phyloP scores from a whole-genome alignment of 2,797 vertebrate species.

The Siniperca undulata region DNA sequence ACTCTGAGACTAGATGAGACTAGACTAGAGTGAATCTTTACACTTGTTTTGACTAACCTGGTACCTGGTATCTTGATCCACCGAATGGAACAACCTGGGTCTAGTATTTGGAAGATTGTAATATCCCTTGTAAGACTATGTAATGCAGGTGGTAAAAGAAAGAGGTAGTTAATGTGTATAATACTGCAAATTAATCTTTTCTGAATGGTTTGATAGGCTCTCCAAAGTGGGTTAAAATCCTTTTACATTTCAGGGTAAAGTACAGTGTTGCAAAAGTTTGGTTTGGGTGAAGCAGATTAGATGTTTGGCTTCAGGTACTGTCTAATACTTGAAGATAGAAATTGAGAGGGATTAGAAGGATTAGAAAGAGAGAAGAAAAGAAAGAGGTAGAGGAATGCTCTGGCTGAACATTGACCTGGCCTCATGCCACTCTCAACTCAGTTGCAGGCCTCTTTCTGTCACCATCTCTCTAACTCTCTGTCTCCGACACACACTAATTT shows the following conservation, averaged over 20 bases:
- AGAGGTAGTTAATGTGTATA: not conserved
- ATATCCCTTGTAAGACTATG: not conserved
- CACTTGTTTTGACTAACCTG: not conserved
- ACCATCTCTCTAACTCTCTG: slow-evolving; percentile 36
- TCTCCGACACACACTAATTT: slow-evolving; percentile 30
- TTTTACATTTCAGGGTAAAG: not conserved
- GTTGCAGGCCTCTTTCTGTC: slow-evolving; percentile 61
- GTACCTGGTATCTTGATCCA: not conserved
- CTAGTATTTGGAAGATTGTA: not conserved
- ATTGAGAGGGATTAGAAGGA: slow-evolving; percentile 16
- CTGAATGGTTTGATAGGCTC: not conserved
- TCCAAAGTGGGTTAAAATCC: slow-evolving; percentile 1
- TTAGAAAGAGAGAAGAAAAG: slow-evolving; percentile 27
- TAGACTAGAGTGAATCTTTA: not conserved
- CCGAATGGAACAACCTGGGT: not conserved
- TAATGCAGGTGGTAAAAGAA: not conserved
- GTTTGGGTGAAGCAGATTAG: slow-evolving; percentile 51
- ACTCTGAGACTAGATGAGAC: not conserved
- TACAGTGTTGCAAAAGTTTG: slow-evolving; percentile 20
- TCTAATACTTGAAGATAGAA: slow-evolving; percentile 40
- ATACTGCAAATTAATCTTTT: not conserved
- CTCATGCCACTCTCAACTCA: slow-evolving; percentile 66
- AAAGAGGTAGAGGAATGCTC: slow-evolving; percentile 75
- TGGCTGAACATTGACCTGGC: slow-evolving; percentile 84
- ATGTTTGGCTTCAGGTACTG: slow-evolving; percentile 66